Conservation (phyloP, 2,888 invertebrate genomes). For the Eretmocerus hayati region DNA sequence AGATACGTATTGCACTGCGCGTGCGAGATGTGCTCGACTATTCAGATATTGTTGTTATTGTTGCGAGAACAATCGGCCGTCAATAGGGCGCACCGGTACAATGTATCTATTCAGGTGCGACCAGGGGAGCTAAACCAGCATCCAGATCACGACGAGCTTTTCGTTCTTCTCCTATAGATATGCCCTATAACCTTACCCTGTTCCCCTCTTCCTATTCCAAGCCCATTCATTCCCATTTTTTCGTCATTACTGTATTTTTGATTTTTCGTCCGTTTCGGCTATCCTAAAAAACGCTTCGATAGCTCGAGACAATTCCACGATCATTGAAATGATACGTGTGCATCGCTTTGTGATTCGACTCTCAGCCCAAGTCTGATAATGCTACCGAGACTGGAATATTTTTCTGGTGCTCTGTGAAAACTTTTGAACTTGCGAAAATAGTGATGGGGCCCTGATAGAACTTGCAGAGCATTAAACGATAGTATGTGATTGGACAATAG, state of each 20-base stretch:
- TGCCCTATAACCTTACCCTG: too few species aligned
- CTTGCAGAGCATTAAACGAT: too few species aligned
- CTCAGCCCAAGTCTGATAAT: too few species aligned
- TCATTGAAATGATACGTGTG: not conserved
- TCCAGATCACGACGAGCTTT: too few species aligned
- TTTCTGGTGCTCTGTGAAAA: too few species aligned
- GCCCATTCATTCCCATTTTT: not conserved
- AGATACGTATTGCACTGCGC: slow-evolving; percentile 10
- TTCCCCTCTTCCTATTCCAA: not conserved
- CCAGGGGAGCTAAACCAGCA: slow-evolving; percentile 40
- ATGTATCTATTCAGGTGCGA: slow-evolving; percentile 47
- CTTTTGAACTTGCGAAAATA: too few species aligned
- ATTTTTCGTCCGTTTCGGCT: slow-evolving; percentile 16
- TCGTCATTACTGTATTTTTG: not conserved
- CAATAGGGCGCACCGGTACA: slow-evolving; percentile 45
- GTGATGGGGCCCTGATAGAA: too few species aligned
- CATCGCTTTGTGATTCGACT: not conserved
- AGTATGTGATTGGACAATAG: too few species aligned
- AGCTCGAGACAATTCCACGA: slow-evolving; percentile 13
- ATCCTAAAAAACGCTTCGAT: slow-evolving; percentile 10
- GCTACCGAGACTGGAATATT: too few species aligned
- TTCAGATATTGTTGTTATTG: slow-evolving; percentile 48
- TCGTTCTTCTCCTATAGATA: too few species aligned
- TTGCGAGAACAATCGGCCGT: slow-evolving; percentile 46
- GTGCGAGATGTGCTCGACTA: slow-evolving; percentile 44